Percentiles rank a stretch among this genome's conserved stretches.
Evolutionary conservation across 2,797 vertebrate species (phyloP).

Genomic region (Anableps anableps): DNA sequence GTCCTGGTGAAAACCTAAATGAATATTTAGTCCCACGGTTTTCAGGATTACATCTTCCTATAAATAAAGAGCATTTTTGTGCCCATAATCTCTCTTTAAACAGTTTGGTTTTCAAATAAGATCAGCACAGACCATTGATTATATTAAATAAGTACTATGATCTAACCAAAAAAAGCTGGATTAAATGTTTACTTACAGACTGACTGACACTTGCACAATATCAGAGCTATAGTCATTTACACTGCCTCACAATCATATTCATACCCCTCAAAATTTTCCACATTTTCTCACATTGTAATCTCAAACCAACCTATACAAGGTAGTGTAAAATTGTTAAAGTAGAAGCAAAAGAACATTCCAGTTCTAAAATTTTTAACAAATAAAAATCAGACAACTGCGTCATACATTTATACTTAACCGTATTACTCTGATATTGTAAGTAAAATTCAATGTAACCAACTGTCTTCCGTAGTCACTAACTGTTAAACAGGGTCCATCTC

Average conservation of each 20-base stretch:
- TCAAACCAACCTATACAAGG: not conserved
- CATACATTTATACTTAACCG: no score
- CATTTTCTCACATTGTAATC: not conserved
- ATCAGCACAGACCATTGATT: not conserved
- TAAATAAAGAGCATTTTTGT: slow-evolving; percentile 5
- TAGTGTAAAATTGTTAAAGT: not conserved
- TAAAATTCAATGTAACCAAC: not conserved
- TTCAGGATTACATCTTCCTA: slow-evolving; percentile 25
- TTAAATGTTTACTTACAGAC: not conserved
- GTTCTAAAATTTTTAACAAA: not conserved
- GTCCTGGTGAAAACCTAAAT: slow-evolving; percentile 34
- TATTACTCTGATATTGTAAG: no score
- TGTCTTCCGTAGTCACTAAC: not conserved
- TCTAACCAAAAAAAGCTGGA: not conserved
- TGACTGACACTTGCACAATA: not conserved
- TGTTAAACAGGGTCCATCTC: no score
- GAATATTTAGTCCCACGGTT: slow-evolving; percentile 35
- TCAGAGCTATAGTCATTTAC: not conserved
- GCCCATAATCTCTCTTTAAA: not conserved
- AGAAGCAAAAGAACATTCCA: no score
- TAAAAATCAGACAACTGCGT: not conserved
- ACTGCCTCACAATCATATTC: no score
- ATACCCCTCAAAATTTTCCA: no score
- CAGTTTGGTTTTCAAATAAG: not conserved
- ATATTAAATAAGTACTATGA: not conserved